These are phyloP conservation scores for Drosophila lini DNA, from an alignment of 1,140 invertebrate species.

Conservation along the genomic window DNA sequence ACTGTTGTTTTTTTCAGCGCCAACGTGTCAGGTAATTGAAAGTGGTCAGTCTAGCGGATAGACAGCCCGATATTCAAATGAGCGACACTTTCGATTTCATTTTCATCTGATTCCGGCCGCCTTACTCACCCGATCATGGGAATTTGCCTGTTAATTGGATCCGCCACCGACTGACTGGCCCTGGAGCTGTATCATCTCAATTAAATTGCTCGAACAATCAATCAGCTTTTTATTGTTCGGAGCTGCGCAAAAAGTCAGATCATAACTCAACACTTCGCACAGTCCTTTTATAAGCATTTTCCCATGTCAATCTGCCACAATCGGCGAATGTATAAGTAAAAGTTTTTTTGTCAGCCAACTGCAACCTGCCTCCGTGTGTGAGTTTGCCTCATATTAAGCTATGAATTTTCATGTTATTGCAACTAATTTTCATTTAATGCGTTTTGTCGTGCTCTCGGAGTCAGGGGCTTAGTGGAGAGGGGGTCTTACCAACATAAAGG, in stretches of 20 bases:
- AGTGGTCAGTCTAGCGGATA: constrained; percentile 54
- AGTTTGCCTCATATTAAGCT: constrained; percentile 65
- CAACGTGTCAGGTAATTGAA: constrained; percentile 54
- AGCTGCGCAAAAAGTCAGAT: constrained; percentile 33
- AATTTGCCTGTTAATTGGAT: constrained; percentile 49
- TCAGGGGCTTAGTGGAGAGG: constrained; percentile 7
- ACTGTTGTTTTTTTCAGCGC: constrained; percentile 12
- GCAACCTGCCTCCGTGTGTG: constrained; percentile 30
- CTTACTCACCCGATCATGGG: constrained; percentile 25
- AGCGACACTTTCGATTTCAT: constrained; percentile 68
- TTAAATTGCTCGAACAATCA: constrained; percentile 48
- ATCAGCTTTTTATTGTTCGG: constrained; percentile 63
- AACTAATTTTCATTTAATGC: constrained; percentile 74
- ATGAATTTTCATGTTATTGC: constrained; percentile 82
- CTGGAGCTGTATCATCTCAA: constrained; percentile 31
- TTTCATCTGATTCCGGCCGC: constrained; percentile 14
- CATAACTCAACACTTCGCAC: constrained; percentile 61
- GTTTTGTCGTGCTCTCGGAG: constrained; percentile 19
- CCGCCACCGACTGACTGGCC: constrained; percentile 7
- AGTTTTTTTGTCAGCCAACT: constrained; percentile 45
- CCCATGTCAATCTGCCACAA: constrained; percentile 74
- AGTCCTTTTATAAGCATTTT: constrained; percentile 77
- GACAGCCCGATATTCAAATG: constrained; percentile 45
- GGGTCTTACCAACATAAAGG: neutral
- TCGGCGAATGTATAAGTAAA: constrained; percentile 59